Base-by-base conservation (phyloP, 2,888 invertebrate species). In the Luperina testacea region DNA sequence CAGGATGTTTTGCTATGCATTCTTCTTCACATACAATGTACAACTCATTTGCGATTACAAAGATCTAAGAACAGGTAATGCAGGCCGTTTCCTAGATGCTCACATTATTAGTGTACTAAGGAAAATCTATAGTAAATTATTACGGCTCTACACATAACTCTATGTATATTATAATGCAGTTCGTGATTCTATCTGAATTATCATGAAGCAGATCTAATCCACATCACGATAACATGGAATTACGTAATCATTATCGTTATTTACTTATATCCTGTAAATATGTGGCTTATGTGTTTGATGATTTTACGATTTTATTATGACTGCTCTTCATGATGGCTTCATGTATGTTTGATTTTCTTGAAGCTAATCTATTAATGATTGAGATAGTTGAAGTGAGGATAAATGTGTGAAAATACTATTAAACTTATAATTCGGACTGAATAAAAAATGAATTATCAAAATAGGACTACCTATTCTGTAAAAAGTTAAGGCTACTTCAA, bases 171-270 rank as follows among this genome's bases (percentile, higher is more conserved):
- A 81, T 75, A 87, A 88, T 84, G 87, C 83, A 87, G 81, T 88
- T 82, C 90, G 91, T 91, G 91, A 88, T 84, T 80, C 77, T 71
- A 59, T 48, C 42, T 77, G 73, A 75, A 83, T 88, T 84, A 88
- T 81, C 80, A 67, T 61, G 63, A 53, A 76, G 63, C 81, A 78
- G 59, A 84, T 81, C 80, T 80, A 78, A 87, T 87, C 81, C 82
- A 77, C 79, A 79, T 72, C 83, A 90, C 84, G 87, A 83, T 83
- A 80, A 78, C 64, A 32, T 48, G 51, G 76, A 72, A 80, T 85
- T 87, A 90, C 76, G 63, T 78, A 82, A 86, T 81, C 63, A 82
- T 75, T 68, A 77, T 57, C 42, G 51, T 79, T 81, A 83, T 84
- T 85, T 75, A 83, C 68, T 13, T 72, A 72, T 63, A 74, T 65